Percentiles rank a stretch among this genome's conserved stretches.
phyloP scores from a whole-genome alignment of 2,888 invertebrate species.

The Archips crataeganus region DNA sequence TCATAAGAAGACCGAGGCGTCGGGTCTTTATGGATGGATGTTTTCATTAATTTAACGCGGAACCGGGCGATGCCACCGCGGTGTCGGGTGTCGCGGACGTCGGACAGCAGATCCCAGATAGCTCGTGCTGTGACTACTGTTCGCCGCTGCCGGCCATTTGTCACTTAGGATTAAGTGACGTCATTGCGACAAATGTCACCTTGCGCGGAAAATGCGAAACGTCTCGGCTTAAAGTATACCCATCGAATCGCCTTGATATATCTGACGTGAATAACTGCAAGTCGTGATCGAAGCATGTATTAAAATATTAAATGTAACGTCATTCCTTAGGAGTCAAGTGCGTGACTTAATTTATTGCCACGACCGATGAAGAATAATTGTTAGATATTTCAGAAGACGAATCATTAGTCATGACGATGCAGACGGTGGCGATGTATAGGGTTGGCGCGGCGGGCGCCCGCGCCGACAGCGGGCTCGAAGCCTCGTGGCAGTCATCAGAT shows the following conservation, averaged over 20 bases:
- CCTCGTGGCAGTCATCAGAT: constrained; percentile 68
- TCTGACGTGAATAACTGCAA: constrained; percentile 58
- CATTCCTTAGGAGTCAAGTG: constrained; percentile 71
- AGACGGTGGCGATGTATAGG: constrained; percentile 55
- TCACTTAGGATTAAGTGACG: constrained; percentile 49
- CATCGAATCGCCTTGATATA: constrained; percentile 43
- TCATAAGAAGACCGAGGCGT: constrained; percentile 86
- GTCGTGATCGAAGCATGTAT: constrained; percentile 66
- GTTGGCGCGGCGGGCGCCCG: constrained; percentile 51
- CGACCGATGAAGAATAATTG: constrained; percentile 75
- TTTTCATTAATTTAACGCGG: constrained; percentile 84
- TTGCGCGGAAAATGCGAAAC: constrained; percentile 26
- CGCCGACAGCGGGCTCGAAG: constrained; percentile 51
- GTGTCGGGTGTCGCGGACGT: constrained; percentile 72
- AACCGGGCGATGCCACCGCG: constrained; percentile 74
- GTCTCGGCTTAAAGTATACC: constrained; percentile 39
- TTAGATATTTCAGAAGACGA: constrained; percentile 71
- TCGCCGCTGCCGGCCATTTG: constrained; percentile 49
- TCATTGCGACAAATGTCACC: constrained; percentile 48
- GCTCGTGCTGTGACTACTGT: constrained; percentile 76
- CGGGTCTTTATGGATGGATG: constrained; percentile 84
- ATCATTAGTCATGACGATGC: constrained; percentile 68
- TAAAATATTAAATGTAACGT: constrained; percentile 71
- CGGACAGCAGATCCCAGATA: constrained; percentile 69
- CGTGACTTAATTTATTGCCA: constrained; percentile 77